These are phyloP conservation scores for Mastacembelus armatus DNA, from an alignment of 2,797 vertebrate genomes.

Conservation along the genomic window DNA sequence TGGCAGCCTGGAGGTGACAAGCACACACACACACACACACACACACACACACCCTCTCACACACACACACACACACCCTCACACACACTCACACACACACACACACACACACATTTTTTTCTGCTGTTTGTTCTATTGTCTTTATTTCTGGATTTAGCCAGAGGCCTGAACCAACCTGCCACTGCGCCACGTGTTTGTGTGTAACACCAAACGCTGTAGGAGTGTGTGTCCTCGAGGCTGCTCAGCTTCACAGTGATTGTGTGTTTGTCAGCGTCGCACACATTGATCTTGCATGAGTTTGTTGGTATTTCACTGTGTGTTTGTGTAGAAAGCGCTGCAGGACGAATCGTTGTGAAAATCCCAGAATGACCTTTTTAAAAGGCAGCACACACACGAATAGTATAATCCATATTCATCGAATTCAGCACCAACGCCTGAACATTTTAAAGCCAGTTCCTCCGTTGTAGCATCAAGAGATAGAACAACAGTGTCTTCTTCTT, in stretches of 20 bases:
- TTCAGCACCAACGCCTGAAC: background rate
- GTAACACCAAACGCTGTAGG: no score
- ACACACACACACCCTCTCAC: background rate
- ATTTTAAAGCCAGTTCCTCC: no score
- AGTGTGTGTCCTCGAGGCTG: conserved; percentile 45
- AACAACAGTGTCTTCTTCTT: no score
- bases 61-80: conserved; percentile 1
- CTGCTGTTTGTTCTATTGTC: conserved; percentile 63
- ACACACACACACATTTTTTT: background rate
- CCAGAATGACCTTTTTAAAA: conserved; percentile 73
- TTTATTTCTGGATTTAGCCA: conserved; percentile 74
- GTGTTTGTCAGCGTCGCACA: conserved; percentile 60
- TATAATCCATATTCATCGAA: conserved; percentile 3
- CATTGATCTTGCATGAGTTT: conserved; percentile 58
- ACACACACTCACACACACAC: background rate
- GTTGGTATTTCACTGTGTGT: conserved; percentile 39
- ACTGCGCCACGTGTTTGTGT: conserved; percentile 45
- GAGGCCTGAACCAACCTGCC: conserved; percentile 59
- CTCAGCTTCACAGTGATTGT: conserved; percentile 55
- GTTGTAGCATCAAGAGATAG: background rate
- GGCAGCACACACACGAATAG: conserved; percentile 38
- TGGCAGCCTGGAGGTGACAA: conserved; percentile 44
- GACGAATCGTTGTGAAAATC: conserved; percentile 68
- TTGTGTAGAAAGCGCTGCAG: conserved; percentile 62
- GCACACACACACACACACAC: conserved; percentile 1